These are phyloP conservation scores for Scomberomorus guttatus DNA, from an alignment of 2,797 vertebrate genomes.

Conservation along the genomic window DNA sequence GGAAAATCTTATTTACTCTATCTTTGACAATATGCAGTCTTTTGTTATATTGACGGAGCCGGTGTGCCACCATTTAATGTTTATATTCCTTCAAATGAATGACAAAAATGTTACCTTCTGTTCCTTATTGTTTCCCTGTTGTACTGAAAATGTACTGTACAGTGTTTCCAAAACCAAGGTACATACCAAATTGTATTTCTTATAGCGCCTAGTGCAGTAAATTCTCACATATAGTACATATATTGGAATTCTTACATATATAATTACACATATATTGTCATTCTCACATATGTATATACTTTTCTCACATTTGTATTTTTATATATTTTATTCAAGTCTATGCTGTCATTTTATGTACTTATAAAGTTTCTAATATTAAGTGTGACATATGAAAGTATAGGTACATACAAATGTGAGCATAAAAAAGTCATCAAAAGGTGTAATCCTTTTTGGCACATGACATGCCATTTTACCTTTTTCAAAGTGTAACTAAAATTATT, in stretches of 20 bases:
- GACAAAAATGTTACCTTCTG: not conserved
- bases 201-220: too few species aligned
- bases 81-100: not conserved
- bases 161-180: too few species aligned
- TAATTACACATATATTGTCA: not conserved
- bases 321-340: not conserved
- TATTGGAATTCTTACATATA: too few species aligned
- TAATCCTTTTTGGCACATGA: not conserved
- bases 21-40: not conserved
- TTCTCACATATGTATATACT: not conserved
- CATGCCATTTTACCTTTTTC: not conserved
- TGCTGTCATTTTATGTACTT: not conserved
- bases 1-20: not conserved
- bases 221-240: not conserved
- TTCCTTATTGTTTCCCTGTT: not conserved
- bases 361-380: too few species aligned
- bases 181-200: not conserved
- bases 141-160: not conserved
- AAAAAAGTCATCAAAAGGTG: not conserved
- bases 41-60: not conserved
- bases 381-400: not conserved
- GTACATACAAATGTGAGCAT: not conserved
- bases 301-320: not conserved
- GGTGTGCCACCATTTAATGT: not conserved
- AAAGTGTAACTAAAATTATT: too few species aligned